These are phyloP conservation scores for Watsonalla cultraria DNA, from an alignment of 2,888 invertebrate genomes.

Conservation along the genomic window DNA sequence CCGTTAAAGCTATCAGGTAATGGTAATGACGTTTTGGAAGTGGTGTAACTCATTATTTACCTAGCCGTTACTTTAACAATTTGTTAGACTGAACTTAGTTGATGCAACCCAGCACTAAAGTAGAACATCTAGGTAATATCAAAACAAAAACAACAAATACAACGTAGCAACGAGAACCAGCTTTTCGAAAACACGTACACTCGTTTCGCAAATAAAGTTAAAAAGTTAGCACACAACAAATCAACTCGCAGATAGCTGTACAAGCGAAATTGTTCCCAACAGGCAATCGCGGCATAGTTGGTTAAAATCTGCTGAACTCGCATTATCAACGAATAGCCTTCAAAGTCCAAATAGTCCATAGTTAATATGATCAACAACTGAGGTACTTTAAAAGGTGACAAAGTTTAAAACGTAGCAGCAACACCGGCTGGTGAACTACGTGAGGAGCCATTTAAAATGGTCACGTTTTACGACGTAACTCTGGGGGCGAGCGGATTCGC, in stretches of 20 bases:
- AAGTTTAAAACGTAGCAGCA: slow-evolving; percentile 22
- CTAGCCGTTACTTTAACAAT: too few relatives aligned
- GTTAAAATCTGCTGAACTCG: neutral
- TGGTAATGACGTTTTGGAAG: too few relatives aligned
- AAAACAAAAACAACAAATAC: too few relatives aligned
- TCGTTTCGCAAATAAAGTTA: neutral
- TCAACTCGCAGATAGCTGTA: neutral
- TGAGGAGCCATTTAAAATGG: slow-evolving; percentile 24
- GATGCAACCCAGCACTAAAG: too few relatives aligned
- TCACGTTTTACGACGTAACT: slow-evolving; percentile 26
- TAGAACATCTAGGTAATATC: too few relatives aligned
- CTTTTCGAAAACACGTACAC: too few relatives aligned
- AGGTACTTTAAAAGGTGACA: slow-evolving; percentile 24
- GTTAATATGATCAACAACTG: slow-evolving; percentile 29
- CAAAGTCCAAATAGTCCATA: slow-evolving; percentile 19
- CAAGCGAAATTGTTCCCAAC: neutral
- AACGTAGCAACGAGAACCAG: too few relatives aligned
- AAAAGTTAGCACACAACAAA: neutral
- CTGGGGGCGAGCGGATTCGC: slow-evolving; percentile 8
- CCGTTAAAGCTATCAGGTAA: too few relatives aligned
- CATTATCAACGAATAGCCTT: slow-evolving; percentile 24
- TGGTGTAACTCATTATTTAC: too few relatives aligned
- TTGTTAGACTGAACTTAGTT: too few relatives aligned
- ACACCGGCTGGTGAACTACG: slow-evolving; percentile 22
- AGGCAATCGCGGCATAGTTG: neutral